A percentile compares a stretch with the other conserved stretches of the same genome.
These are phyloP conservation scores for Phyllotreta striolata DNA, from an alignment of 2,888 invertebrate genomes.

Conservation along the genomic window DNA sequence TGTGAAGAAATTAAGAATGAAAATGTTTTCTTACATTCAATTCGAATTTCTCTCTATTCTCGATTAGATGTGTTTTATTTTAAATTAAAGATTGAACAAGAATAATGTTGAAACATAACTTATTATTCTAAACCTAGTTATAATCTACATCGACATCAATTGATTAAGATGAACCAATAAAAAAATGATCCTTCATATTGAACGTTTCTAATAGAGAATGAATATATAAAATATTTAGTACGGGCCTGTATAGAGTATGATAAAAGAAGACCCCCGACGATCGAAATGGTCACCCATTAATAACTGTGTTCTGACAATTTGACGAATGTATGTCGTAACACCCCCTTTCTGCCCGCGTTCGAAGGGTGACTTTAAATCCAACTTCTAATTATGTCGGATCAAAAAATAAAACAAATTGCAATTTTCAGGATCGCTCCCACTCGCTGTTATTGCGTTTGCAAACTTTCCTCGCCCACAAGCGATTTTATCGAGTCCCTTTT, in stretches of 20 bases:
- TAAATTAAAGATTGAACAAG: too few relatives aligned
- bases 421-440: conserved; percentile 29
- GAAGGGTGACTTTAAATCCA: conserved; percentile 37
- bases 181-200: too few relatives aligned
- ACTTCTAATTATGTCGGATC: conserved; percentile 42
- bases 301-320: conserved; percentile 59
- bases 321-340: conserved; percentile 64
- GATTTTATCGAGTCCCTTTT: neutral
- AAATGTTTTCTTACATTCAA: too few relatives aligned
- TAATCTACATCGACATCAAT: neutral
- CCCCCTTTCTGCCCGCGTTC: conserved; percentile 60
- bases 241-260: conserved; percentile 37
- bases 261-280: conserved; percentile 51
- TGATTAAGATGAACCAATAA: neutral
- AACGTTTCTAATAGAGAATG: too few relatives aligned
- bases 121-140: neutral
- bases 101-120: neutral
- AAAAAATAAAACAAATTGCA: conserved; percentile 44
- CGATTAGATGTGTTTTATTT: too few relatives aligned
- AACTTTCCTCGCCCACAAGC: conserved; percentile 1
- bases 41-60: too few relatives aligned
- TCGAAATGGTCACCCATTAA: conserved; percentile 58
- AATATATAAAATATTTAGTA: conserved; percentile 9
- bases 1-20: too few relatives aligned
- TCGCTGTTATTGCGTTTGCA: conserved; percentile 25